Evolutionary conservation across 2,888 invertebrate genomes (phyloP).

Genomic region (Drosophila kambysellisi): DNA sequence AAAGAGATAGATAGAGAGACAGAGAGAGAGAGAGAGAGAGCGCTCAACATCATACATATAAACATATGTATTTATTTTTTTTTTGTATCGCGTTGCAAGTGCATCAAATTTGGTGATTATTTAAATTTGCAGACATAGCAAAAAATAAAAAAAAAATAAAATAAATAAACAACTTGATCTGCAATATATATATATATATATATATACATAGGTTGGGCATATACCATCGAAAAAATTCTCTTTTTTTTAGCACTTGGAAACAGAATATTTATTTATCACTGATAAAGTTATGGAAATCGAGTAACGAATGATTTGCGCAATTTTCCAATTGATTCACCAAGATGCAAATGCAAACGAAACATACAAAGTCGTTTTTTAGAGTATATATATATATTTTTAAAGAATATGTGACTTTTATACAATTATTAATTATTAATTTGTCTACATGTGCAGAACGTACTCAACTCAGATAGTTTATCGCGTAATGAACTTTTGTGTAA

Average conservation of each 20-base stretch:
- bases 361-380: background rate
- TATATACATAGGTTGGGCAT: background rate
- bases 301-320: background rate
- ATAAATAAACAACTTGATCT: background rate
- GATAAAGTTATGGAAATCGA: background rate
- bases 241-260: background rate
- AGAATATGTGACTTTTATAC: background rate
- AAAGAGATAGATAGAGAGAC: background rate
- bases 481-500: constrained; percentile 1
- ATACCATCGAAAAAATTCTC: background rate
- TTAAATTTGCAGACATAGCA: background rate
- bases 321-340: background rate
- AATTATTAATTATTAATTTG: background rate
- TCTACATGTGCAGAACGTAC: background rate
- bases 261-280: background rate
- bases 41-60: background rate
- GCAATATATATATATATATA: background rate
- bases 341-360: background rate
- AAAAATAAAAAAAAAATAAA: background rate
- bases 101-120: background rate
- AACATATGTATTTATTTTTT: background rate
- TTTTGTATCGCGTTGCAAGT: background rate
- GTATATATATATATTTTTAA: background rate
- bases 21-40: background rate
- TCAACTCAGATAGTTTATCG: background rate